Evolutionary conservation across 1,140 invertebrate species (phyloP), one percentile per base, ranked within the genome.

Genomic region (Pseudomyrmex dendroicus): DNA sequence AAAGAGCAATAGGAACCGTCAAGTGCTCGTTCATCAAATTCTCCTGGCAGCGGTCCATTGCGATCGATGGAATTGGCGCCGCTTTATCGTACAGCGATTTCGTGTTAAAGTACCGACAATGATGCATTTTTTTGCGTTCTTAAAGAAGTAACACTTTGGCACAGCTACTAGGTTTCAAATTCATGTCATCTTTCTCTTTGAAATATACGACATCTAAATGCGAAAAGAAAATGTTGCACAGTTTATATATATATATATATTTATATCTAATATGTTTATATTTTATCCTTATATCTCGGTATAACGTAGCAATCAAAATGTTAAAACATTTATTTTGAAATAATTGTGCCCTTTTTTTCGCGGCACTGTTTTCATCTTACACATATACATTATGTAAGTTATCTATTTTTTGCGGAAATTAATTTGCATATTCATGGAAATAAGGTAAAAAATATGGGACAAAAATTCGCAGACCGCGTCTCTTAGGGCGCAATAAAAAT

Each of bases 11-110:
- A 67, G 63, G 10, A 68, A 78, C 35, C 64, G 35, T 68, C 76
- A 70, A 78, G 64, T 70, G 64, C 76, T 78, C 63, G 64, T 70
- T 78, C 76, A 68, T 78, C 64, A 78, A 68, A 78, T 68, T 78
- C 17, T 57, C 64, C 17, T 78, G 76, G 64, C 76, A 78, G 15
- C 52, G 64, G 52, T 78, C 20, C 54, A 78, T 15, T 78, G 9
- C 52, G 35, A 17, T 57, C 44, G 20, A 78, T 78, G 44, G n/a
- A n/a, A 13, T 48, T 70, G 76, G 76, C 76, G 35, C 44, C 64
- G 44, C 52, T 68, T 78, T 78, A 70, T 78, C 52, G 35, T 52
- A 54, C 44, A 13, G 25, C 5, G 17, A 78, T 68, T n/a, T 48
- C 10, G 44, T 15, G 35, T 9, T 46, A 46, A 46, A 78, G 35